Evolutionary conservation across 1,140 invertebrate species (phyloP).

Genomic region (Argopecten irradians): DNA sequence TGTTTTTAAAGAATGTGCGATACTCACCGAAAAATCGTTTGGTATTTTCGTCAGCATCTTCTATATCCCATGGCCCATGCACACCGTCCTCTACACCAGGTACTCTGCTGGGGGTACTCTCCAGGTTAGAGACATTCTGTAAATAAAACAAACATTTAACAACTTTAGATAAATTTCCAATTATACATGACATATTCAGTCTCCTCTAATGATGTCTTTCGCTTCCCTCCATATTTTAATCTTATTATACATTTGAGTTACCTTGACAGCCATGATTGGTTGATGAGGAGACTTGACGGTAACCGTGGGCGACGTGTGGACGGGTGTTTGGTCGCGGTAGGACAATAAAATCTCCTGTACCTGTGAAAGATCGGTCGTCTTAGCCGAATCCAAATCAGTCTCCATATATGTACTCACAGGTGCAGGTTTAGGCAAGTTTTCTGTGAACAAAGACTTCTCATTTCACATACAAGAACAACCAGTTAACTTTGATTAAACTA

Average conservation of each 20-base stretch:
- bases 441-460: neutral
- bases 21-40: conserved; percentile 80
- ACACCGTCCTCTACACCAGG: conserved; percentile 26
- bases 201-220: too few relatives aligned
- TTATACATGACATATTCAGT: too few relatives aligned
- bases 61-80: conserved; percentile 76
- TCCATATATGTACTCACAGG: conserved; percentile 85
- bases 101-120: neutral
- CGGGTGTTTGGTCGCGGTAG: conserved; percentile 31
- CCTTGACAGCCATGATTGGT: neutral
- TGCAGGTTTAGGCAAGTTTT: conserved; percentile 44
- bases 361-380: conserved; percentile 77
- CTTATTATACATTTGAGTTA: neutral
- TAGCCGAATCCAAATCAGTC: conserved; percentile 90
- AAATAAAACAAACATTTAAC: neutral
- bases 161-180: too few relatives aligned
- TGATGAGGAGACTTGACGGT: neutral
- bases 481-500: neutral
- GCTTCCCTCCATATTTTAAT: too few relatives aligned
- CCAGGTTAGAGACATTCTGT: neutral
- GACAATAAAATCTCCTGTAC: conserved; percentile 49
- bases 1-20: neutral
- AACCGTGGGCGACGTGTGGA: neutral
- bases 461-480: neutral
- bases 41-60: conserved; percentile 81